Percentiles rank a stretch among this genome's conserved stretches.
These are phyloP conservation scores for Polyergus mexicanus DNA, from an alignment of 1,140 invertebrate genomes.

Conservation along the genomic window DNA sequence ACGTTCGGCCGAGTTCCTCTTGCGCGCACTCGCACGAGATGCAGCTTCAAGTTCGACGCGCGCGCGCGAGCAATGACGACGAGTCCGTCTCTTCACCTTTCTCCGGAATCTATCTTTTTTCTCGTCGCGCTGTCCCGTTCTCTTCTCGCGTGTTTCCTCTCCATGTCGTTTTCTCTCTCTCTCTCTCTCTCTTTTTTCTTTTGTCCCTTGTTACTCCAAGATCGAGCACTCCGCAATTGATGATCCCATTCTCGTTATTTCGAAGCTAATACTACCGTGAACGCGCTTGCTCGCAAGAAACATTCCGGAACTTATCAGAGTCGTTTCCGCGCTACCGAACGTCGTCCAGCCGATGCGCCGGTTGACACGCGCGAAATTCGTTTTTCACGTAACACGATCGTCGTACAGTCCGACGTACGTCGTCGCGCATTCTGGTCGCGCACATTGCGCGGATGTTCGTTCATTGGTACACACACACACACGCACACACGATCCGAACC, in stretches of 20 bases:
- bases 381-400: background rate
- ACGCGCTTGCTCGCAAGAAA: background rate
- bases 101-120: background rate
- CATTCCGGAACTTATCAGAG: background rate
- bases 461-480: background rate
- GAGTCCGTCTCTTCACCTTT: constrained; percentile 33
- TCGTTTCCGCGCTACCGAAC: background rate
- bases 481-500: background rate
- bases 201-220: background rate
- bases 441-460: background rate
- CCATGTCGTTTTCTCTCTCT: background rate
- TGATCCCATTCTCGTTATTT: constrained; percentile 2
- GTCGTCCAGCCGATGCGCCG: background rate
- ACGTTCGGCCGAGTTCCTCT: constrained; percentile 65
- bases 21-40: constrained; percentile 58
- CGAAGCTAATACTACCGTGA: background rate
- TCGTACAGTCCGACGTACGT: background rate
- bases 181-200: background rate
- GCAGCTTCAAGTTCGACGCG: constrained; percentile 54
- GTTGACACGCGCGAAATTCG: background rate
- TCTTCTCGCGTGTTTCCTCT: background rate
- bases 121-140: too few species aligned
- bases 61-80: constrained; percentile 35
- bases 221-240: constrained; percentile 34
- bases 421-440: background rate